Base-by-base conservation (phyloP, 2,888 invertebrate genomes). In the Platycnemis pennipes region DNA sequence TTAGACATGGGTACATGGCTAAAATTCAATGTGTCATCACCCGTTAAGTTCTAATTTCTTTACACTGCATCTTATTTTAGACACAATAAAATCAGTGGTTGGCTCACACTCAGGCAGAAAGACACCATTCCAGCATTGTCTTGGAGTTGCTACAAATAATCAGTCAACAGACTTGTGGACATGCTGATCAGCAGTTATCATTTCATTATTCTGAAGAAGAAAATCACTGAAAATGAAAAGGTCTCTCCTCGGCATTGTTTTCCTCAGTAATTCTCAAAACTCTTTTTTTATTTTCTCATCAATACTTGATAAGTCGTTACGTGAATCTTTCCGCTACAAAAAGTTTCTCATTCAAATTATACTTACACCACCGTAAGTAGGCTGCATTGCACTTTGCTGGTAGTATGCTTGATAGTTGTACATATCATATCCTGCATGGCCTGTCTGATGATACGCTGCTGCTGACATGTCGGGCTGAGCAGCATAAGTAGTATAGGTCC, bases 181-280 rank as follows among this genome's bases (percentile, higher is more conserved):
- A 91, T 91, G 91, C 91, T 91, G 91, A 91, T 91, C 91, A 91
- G 91, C 91, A 91, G 91, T 91, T 63, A 91, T 42, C 91, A 91
- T 91, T 63, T 63, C 63, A 63, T 63, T 69, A 63, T 91, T 63
- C 63, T 87, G 87, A 63, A 63, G 91, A 91, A 44, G 91, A 91
- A 91, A 91, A 44, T 91, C 91, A 91, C 91, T 91, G 91, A 91
- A 91, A 91, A 91, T 91, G 91, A 91, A 91, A 91, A 91, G 91
- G 91, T 91, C 91, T 91, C 91, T 69, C 69, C 91, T 91, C 91
- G 91, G 63, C 63, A 91, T 63, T 91, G 44, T 91, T 91, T 91
- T 91, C 91, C 91, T 91, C 91, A 63, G 63, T 69, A 56, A 91
- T 91, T 42, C 69, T 53, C 91, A 91, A 37, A 91, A 63, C 91